phyloP scores from a whole-genome alignment of 2,888 invertebrate genomes.

The Tinea pellionella region DNA sequence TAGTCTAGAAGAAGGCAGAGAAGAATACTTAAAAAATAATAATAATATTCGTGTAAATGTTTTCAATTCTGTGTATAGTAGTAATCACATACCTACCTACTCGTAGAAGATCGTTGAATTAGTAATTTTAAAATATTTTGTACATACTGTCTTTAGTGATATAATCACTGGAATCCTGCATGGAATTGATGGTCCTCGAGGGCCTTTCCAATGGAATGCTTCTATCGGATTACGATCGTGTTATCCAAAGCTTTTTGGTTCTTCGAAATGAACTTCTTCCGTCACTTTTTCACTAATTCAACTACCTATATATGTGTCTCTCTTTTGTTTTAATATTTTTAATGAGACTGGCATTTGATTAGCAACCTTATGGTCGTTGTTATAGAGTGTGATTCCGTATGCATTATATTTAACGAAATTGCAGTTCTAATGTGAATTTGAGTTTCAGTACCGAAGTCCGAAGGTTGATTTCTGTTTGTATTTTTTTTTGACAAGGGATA shows the following conservation, averaged over 20 bases:
- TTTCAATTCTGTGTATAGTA: too few relatives aligned
- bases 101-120: too few relatives aligned
- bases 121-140: background rate
- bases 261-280: background rate
- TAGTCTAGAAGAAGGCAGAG: too few relatives aligned
- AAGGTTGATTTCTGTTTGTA: background rate
- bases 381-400: background rate
- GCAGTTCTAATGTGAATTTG: background rate
- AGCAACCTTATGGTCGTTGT: background rate
- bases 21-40: too few relatives aligned
- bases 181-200: background rate
- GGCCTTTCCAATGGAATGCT: background rate
- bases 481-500: background rate
- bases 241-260: conserved; percentile 6
- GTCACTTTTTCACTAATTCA: background rate
- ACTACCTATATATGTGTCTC: background rate
- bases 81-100: too few relatives aligned
- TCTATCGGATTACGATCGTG: conserved; percentile 4
- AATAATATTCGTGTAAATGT: too few relatives aligned
- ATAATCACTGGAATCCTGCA: background rate
- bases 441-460: background rate
- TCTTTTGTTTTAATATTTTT: background rate
- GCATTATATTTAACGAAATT: background rate
- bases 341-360: background rate
- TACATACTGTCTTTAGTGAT: background rate